Conservation (phyloP, 1,140 invertebrate species). For the Drosophila ercepeae region DNA sequence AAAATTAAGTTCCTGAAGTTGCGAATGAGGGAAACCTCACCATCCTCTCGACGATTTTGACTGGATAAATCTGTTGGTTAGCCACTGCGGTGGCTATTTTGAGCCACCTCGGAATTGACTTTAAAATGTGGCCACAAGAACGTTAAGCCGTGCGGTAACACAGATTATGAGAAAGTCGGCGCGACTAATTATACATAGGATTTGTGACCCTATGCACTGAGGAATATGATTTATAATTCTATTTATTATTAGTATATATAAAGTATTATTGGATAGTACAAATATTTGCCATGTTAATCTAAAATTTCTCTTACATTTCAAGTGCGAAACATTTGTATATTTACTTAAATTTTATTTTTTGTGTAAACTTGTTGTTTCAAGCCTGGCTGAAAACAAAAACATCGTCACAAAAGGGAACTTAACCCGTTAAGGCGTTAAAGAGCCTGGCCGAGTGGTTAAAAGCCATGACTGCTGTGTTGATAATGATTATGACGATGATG, state of each 20-base stretch:
- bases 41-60: constrained; percentile 32
- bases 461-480: constrained; percentile 38
- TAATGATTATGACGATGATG: constrained; percentile 5
- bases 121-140: constrained; percentile 61
- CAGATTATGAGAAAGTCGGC: constrained; percentile 21
- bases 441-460: constrained; percentile 77
- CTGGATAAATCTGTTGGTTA: constrained; percentile 33
- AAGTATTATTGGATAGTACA: no score
- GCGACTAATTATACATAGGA: constrained; percentile 64
- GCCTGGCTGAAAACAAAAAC: constrained; percentile 48
- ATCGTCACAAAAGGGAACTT: constrained; percentile 70
- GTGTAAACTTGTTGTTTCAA: constrained; percentile 42
- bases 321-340: no score
- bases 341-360: neutral
- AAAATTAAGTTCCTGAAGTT: constrained; percentile 44
- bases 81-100: constrained; percentile 35
- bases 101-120: constrained; percentile 60
- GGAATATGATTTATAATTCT: neutral
- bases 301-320: no score
- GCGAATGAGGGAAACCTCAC: constrained; percentile 7
- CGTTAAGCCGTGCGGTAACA: constrained; percentile 21
- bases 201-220: neutral
- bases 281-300: no score
- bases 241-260: no score
- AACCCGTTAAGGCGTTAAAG: constrained; percentile 79